phyloP scores from a whole-genome alignment of 2,113 vertebrate genomes.

The Gorsachius goisagi region DNA sequence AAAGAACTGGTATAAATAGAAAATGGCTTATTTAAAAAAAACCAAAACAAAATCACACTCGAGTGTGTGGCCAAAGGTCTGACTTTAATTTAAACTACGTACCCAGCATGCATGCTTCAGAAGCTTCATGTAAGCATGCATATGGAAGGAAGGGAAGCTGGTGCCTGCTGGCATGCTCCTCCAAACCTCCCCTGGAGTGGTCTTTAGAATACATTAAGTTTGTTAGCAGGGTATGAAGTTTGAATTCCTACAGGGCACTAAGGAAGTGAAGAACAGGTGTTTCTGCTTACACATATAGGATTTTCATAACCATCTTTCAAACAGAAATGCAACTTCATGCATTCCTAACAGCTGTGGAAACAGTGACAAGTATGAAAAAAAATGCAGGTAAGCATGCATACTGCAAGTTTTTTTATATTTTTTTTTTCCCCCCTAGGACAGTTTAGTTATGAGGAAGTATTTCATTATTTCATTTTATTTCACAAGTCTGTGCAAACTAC shows the following conservation, averaged over 20 bases:
- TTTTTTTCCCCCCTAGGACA: background rate
- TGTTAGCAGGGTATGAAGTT: background rate
- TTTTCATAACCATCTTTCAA: background rate
- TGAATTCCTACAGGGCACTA: background rate
- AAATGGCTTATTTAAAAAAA: background rate
- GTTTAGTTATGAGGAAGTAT: background rate
- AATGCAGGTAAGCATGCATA: background rate
- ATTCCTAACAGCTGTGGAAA: background rate
- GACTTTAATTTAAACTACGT: background rate
- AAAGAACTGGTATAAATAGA: background rate
- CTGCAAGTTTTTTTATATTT: background rate
- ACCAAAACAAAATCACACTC: background rate
- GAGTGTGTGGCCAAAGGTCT: background rate
- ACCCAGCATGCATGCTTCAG: background rate
- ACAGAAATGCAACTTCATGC: background rate
- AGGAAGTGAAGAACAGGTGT: background rate
- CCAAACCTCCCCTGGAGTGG: background rate
- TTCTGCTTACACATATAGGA: background rate
- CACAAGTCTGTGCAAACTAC: conserved; percentile 24
- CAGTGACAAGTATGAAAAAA: background rate
- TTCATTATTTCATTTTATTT: background rate
- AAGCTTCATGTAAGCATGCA: background rate
- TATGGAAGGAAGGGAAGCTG: background rate
- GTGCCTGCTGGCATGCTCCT: background rate
- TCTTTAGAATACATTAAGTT: background rate